Evolutionary conservation across 2,888 invertebrate species (phyloP), one percentile per base, ranked within the genome.

Genomic region (Perithous albicinctus): DNA sequence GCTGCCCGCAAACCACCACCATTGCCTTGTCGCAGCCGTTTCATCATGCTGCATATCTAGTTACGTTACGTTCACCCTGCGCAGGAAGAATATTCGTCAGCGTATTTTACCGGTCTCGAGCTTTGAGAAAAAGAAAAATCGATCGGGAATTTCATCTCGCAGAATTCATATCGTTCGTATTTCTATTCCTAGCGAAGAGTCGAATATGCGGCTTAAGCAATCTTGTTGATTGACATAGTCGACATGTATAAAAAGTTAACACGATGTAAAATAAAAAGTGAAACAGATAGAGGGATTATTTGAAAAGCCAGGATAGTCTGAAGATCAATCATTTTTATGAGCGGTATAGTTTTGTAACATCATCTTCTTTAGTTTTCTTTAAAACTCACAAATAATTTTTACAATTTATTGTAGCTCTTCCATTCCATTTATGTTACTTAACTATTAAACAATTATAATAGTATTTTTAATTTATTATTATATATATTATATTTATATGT

Each of bases 1-100:
- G 41, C 8, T 8, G 15, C 12, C 59, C 59, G 38, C 59, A 61
- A 38, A n/a, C 29, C 18, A 35, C 51, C 23, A 23, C 38, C n/a
- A 38, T 35, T 20, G 32, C n/a, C 18, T 23, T n/a, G 7, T 32
- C 23, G 32, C 35, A 51, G 51, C 48, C 38, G 48, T 23, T 59
- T 26, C 15, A 56, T 67, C 29, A 29, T 12, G 46, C 29, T 48
- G 48, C 66, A 48, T 48, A 67, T 35, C 29, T 35, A 51, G 69
- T 51, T 69, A 54, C 23, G 69, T 38, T 15, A 8, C 26, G 51
- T 51, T 54, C 54, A 23, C 15, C 38, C 23, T 38, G 23, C 8
- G 67, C 32, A 15, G 23, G 51, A 20, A 69, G 35, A 69, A 51
- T 54, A 69, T 38, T 69, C 48, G 35, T 48, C 3, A 69, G 38